Conservation (phyloP, 1,140 invertebrate genomes). For the Triops cancriformis region DNA sequence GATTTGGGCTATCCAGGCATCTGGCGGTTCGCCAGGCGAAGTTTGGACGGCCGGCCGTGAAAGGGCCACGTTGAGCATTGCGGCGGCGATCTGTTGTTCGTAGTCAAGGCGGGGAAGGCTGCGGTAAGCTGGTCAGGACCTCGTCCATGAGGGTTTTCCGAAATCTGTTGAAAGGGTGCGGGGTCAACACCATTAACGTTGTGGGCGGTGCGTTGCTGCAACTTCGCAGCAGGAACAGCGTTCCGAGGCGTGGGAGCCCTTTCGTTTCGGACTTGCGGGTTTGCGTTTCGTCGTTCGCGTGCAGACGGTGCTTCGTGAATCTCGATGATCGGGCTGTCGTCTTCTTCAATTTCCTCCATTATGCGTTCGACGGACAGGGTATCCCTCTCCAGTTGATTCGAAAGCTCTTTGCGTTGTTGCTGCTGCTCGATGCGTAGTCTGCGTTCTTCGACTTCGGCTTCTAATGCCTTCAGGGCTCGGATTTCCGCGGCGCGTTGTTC, state of each 20-base stretch:
- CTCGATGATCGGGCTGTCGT: background rate
- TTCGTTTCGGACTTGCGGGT: background rate
- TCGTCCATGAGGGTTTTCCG: background rate
- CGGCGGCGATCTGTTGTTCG: background rate
- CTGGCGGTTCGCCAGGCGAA: background rate
- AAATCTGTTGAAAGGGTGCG: background rate
- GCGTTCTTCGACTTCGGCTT: background rate
- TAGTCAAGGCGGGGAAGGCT: background rate
- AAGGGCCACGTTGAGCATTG: background rate
- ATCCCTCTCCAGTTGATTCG: background rate
- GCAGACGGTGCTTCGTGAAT: background rate
- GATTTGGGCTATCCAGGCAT: conserved; percentile 8
- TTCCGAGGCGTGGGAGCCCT: background rate
- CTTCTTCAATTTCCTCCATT: background rate
- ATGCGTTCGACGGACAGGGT: background rate
- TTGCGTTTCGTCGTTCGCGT: background rate
- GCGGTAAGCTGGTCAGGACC: background rate
- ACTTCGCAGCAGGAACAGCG: background rate
- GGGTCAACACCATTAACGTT: background rate
- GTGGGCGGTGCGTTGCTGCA: background rate
- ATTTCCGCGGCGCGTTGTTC: background rate
- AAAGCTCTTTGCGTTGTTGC: background rate
- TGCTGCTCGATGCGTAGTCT: background rate
- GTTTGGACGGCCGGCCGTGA: background rate
- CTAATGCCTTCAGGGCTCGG: background rate